Evolutionary conservation across 1,140 invertebrate genomes (phyloP), one percentile per base, ranked within the genome.

Genomic region (Cydia splendana): DNA sequence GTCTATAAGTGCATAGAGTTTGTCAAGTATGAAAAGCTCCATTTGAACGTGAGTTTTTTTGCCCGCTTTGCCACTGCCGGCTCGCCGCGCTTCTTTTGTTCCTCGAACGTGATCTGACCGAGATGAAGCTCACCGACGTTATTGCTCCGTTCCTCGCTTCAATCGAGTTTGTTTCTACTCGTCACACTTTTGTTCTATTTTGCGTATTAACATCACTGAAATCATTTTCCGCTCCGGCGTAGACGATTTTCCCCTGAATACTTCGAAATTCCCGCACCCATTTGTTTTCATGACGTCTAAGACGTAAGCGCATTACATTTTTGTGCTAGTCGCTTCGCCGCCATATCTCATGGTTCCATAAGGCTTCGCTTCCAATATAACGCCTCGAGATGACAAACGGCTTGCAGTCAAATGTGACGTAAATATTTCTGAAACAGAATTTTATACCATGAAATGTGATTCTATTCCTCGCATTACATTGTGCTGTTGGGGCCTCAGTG

Each of bases 1-100:
- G 82, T 85, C 81, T 85, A 85, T 84, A 86, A 87, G 77, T 80
- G 77, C 80, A 79, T 79, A 69, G 83, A 88, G 82, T 89, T 89
- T 87, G 87, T 89, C 89, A 88, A 89, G 88, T 88, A 90, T 90
- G 87, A 88, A 90, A 92, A 87, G 85, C 86, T 91, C 84, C 86
- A 89, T 89, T 88, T 89, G 86, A 93, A 90, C 85, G 84, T 83
- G 73, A 79, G 79, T 87, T 88, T 86, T 91, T 89, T 89, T 85
- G 80, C 78, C 88, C 83, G 82, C 87, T 88, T 85, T 84, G 82
- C 79, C 82, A 76, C 82, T 85, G 84, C 84, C 89, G 83, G 84
- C 85, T 86, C 87, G 85, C 83, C 81, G 84, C 84, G 84, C 80
- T 87, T 82, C 88, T 91, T 92, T 91, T 92, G 88, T 92, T 89